These are phyloP conservation scores for Agonum fuliginosum DNA, from an alignment of 2,888 invertebrate genomes.

Conservation along the genomic window DNA sequence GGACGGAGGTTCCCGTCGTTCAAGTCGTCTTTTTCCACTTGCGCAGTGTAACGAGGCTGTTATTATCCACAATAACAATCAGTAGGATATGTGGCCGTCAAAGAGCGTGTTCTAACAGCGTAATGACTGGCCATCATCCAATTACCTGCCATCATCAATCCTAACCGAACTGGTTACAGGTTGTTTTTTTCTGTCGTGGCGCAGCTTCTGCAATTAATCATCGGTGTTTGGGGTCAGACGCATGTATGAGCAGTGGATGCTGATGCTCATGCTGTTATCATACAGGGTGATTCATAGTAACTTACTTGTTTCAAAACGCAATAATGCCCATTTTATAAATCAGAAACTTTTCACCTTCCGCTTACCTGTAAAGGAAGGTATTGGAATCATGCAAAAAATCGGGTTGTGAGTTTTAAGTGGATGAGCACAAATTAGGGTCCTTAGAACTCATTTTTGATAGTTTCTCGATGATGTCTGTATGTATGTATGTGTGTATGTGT, in stretches of 20 bases:
- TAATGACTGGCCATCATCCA: slow-evolving; percentile 71
- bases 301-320: no score
- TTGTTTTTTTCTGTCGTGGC: slow-evolving; percentile 65
- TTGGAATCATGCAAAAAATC: no score
- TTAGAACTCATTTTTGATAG: no score
- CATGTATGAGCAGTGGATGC: background rate
- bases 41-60: slow-evolving; percentile 67
- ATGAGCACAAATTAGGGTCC: no score
- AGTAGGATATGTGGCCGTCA: slow-evolving; percentile 68
- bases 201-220: slow-evolving; percentile 69
- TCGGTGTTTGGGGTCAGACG: slow-evolving; percentile 61
- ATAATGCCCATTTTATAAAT: no score
- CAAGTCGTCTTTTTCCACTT: slow-evolving; percentile 58
- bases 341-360: no score
- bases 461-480: no score
- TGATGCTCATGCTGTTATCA: no score
- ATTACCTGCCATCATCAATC: slow-evolving; percentile 71
- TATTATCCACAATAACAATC: slow-evolving; percentile 69
- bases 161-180: slow-evolving; percentile 68
- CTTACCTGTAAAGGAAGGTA: no score
- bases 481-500: no score
- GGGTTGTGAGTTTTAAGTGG: no score
- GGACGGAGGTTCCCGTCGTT: slow-evolving; percentile 53
- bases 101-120: slow-evolving; percentile 69
- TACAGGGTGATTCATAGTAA: no score